Evolutionary conservation across 2,888 invertebrate species (phyloP).

Genomic region (Sipha maydis): DNA sequence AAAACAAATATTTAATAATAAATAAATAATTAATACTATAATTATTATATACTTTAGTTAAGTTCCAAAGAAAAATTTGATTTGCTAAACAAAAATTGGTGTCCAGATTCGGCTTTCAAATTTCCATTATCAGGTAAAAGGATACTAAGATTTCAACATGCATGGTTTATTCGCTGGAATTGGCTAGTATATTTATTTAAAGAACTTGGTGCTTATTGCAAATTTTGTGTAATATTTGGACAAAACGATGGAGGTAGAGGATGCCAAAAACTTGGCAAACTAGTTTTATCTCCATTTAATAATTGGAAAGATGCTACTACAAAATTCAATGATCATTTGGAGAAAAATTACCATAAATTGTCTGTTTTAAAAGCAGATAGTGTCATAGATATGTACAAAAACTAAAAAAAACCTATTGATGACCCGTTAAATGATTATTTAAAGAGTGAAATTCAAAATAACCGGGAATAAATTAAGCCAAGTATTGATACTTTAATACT

Average conservation of each 20-base stretch:
- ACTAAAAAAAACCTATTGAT: conserved; percentile 11
- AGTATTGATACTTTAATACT: too few species aligned
- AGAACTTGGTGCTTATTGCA: conserved; percentile 33
- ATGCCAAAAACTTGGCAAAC: background rate
- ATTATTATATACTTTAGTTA: conserved; percentile 18
- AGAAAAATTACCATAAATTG: too few species aligned
- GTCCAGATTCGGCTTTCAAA: conserved; percentile 13
- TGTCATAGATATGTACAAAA: conserved; percentile 10
- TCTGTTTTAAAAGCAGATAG: too few species aligned
- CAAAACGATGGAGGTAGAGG: conserved; percentile 7
- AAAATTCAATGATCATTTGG: too few species aligned
- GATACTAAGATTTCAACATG: conserved; percentile 33
- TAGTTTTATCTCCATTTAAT: too few species aligned
- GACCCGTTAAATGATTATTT: too few species aligned
- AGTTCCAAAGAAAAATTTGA: conserved; percentile 17
- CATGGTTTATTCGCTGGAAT: conserved; percentile 23
- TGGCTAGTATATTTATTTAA: conserved; percentile 46
- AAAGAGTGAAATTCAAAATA: too few species aligned
- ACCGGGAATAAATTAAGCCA: too few species aligned
- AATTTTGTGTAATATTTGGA: conserved; percentile 42
- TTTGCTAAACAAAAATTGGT: conserved; percentile 5
- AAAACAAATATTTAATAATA: conserved; percentile 30
- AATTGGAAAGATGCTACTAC: too few species aligned
- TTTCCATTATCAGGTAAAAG: conserved; percentile 20
- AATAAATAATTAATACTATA: conserved; percentile 1